Evolutionary conservation across 2,113 vertebrate species (phyloP).

Genomic region (Ariopsis seemanni): DNA sequence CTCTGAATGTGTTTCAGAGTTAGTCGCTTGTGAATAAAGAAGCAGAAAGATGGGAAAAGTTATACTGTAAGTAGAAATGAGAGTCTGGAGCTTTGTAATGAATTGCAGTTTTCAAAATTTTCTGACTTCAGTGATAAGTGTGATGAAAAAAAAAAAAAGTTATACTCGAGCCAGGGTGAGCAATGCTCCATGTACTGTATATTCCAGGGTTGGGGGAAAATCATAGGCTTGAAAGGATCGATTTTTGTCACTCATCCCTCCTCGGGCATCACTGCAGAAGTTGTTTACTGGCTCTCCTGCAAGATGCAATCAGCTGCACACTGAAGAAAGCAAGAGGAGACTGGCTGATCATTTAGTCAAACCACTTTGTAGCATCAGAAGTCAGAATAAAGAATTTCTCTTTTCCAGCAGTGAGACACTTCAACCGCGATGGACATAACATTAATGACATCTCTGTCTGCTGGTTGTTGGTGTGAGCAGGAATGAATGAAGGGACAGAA

Average conservation of each 20-base stretch:
- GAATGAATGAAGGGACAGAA: not conserved
- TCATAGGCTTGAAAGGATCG: not conserved
- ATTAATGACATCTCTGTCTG: not conserved
- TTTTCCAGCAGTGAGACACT: not conserved
- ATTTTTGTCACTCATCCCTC: conserved; percentile 15
- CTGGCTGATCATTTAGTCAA: not conserved
- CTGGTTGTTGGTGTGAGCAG: not conserved
- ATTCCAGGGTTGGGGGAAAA: not conserved
- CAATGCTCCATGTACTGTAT: not conserved
- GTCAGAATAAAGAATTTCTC: not conserved
- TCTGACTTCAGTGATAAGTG: not conserved
- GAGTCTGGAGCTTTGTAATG: not conserved
- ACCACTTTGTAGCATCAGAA: not conserved
- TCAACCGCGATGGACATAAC: not conserved
- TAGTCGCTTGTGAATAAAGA: not conserved
- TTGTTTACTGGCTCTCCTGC: not conserved
- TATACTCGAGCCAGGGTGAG: not conserved
- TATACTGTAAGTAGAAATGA: not conserved
- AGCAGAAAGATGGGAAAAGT: not conserved
- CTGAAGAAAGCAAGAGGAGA: not conserved
- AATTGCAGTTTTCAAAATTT: conserved; percentile 1
- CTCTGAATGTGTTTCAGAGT: not conserved
- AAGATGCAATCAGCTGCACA: conserved; percentile 11
- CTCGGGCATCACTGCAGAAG: not conserved
- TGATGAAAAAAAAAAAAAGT: not conserved